phyloP scores from a whole-genome alignment of 2,113 vertebrate species.

The Pelecanoides urinatrix region DNA sequence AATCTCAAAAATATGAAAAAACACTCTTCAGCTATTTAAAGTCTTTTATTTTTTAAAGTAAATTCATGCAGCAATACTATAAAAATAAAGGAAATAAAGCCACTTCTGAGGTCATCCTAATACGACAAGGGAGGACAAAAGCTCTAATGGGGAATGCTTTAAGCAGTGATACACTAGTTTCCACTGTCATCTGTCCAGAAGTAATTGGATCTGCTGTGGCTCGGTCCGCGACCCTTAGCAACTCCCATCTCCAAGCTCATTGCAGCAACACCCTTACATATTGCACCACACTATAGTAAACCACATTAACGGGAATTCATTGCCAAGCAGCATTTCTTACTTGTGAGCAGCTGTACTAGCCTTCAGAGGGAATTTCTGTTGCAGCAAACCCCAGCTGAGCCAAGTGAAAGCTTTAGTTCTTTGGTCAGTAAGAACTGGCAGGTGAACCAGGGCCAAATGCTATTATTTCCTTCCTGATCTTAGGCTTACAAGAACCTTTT shows the following conservation, averaged over 20 bases:
- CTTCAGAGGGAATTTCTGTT: background rate
- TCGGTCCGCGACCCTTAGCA: background rate
- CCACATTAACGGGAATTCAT: background rate
- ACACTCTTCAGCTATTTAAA: background rate
- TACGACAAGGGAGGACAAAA: background rate
- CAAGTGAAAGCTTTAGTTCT: background rate
- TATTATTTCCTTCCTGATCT: background rate
- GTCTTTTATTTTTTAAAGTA: background rate
- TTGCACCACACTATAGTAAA: background rate
- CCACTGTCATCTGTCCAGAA: rapidly evolving
- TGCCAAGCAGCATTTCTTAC: background rate
- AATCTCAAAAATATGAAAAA: background rate
- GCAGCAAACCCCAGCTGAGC: background rate
- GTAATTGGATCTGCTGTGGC: background rate
- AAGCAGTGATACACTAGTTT: background rate
- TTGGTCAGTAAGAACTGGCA: background rate
- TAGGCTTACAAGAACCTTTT: background rate
- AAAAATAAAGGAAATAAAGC: background rate
- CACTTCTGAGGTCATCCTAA: background rate
- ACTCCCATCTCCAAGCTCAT: background rate
- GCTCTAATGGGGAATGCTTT: background rate
- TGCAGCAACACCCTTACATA: background rate
- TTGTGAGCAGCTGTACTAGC: rapidly evolving
- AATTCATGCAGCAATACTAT: background rate
- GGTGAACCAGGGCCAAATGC: background rate